Base-by-base conservation (phyloP, 2,797 vertebrate species). In the Epinephelus malabaricus region DNA sequence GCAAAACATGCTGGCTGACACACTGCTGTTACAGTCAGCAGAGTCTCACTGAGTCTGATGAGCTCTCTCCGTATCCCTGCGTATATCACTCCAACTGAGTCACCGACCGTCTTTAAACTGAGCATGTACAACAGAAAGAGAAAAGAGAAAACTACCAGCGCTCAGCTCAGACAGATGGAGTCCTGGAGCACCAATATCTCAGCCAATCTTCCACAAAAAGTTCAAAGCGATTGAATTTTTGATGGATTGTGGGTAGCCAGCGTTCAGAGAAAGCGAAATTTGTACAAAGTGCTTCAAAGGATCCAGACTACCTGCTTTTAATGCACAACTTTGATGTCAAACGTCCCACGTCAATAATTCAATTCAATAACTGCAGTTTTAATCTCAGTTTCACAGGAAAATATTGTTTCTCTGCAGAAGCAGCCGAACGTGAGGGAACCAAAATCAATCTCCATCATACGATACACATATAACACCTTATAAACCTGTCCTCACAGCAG, bases 1-100 rank as follows among this genome's bases (percentile, higher is more conserved):
- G 61, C 43, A 47, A 67, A 81, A 46, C 59, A 64, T 30, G 45
- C 23, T 40, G 72, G 59, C 40, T 59, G 60, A 62, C 27, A 15
- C 27, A 18, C 27, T 25, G 2, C 2, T 21, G 73, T 58, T 45
- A 27, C 5, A 19, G 14, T 60, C 43, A 18, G 40, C 27, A 68
- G 25, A 19, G 64, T 43, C 9, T 43, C 8, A 43, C 34, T 64
- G 25, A 17, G 64, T 43, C 9, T 43, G 40, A 43, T 12, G 11
- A 43, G 40, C 11, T 43, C 40, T 34, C 34, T 34, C 6, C 2
- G 34, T 34, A 34, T 8, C 34, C 34, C 34, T 8, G 1, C 34
- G 34, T 34, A 7, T 34, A 34, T 34, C 34, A 34, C 34, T 34
- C 34, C 34, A 43, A 12, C 40, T 43, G 40, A 43, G 11, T 43